A percentile compares a stretch with the other conserved stretches of the same genome.
Conservation (phyloP, 1,140 invertebrate genomes). For the Bombus confusus region DNA sequence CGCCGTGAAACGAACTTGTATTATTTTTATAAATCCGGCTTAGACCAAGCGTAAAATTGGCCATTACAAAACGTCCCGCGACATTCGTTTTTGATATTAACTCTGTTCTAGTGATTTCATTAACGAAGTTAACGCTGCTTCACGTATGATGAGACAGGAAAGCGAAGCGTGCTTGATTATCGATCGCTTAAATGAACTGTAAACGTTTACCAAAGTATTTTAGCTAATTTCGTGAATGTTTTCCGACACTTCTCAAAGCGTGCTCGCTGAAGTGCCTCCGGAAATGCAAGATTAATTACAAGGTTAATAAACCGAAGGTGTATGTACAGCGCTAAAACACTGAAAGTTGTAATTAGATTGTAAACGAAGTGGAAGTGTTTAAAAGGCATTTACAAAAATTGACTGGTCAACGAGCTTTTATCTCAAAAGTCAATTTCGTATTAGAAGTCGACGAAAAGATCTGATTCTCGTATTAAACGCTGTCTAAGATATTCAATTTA, state of each 20-base stretch:
- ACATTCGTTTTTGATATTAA: constrained; percentile 9
- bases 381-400: no score
- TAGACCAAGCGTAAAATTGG: constrained; percentile 35
- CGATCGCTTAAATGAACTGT: neutral
- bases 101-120: neutral
- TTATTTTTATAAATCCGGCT: constrained; percentile 16
- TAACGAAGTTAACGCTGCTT: neutral
- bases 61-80: neutral
- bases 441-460: no score
- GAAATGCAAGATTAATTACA: neutral
- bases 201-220: neutral
- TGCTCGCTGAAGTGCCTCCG: neutral
- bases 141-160: neutral
- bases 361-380: no score
- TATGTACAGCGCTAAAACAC: neutral
- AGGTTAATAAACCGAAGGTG: neutral
- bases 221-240: neutral
- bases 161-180: neutral
- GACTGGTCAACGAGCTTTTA: no score
- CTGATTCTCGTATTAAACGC: no score
- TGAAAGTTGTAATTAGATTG: neutral
- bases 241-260: neutral
- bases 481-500: neutral
- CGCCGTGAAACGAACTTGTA: constrained; percentile 34
- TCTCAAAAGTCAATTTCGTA: no score